Evolutionary conservation across 2,888 invertebrate genomes (phyloP).

Genomic region (Thereva nobilitata): DNA sequence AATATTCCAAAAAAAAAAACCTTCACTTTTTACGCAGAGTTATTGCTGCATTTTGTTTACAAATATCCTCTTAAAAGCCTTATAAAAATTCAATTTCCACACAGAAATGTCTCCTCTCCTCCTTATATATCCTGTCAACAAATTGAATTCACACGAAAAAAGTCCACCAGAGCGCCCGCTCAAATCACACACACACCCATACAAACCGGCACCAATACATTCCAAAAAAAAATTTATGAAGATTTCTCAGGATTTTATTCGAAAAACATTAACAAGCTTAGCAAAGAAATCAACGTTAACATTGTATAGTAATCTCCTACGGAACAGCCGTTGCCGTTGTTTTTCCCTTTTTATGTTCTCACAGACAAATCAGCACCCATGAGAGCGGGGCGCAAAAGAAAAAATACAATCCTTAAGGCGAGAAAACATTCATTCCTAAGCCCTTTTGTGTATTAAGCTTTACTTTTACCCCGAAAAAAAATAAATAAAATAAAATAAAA

Average conservation of each 20-base stretch:
- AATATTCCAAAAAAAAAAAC: too few species aligned
- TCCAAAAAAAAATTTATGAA: constrained; percentile 14
- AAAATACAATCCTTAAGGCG: constrained; percentile 7
- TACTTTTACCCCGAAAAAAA: constrained; percentile 1
- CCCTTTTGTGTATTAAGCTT: neutral
- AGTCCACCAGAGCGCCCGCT: too few species aligned
- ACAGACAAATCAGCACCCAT: constrained; percentile 23
- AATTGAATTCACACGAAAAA: too few species aligned
- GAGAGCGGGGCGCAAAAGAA: neutral
- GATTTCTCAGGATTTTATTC: constrained; percentile 28
- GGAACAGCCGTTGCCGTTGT: neutral
- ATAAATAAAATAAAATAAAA: neutral
- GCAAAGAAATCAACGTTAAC: constrained; percentile 2
- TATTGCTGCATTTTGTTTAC: too few species aligned
- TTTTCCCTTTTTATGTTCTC: neutral
- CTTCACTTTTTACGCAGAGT: too few species aligned
- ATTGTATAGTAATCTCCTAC: constrained; percentile 5
- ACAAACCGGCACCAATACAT: too few species aligned
- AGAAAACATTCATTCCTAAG: neutral
- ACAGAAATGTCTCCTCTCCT: too few species aligned
- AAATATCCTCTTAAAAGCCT: constrained; percentile 3
- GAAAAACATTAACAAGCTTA: constrained; percentile 27
- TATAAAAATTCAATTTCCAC: constrained; percentile 29
- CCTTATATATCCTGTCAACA: too few species aligned
- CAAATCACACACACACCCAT: too few species aligned